Evolutionary conservation across 2,797 vertebrate genomes (phyloP).

Genomic region (Poeciliopsis turneri): DNA sequence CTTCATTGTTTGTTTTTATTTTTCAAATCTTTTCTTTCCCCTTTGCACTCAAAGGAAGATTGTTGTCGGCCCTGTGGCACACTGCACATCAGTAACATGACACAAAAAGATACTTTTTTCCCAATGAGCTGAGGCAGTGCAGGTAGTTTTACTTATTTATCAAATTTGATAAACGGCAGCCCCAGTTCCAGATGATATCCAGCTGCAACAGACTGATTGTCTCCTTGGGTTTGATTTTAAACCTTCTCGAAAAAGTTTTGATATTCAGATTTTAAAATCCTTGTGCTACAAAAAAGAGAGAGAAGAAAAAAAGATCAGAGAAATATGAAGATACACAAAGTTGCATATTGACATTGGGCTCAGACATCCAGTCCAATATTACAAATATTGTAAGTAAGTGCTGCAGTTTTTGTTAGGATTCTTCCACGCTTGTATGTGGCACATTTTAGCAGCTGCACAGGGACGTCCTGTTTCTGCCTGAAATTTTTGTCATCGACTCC

Average conservation of each 20-base stretch:
- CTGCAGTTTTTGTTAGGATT: not conserved
- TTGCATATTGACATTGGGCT: too few relatives aligned
- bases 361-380: not conserved
- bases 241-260: not conserved
- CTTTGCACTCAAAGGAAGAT: not conserved
- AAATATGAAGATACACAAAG: not conserved
- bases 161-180: not conserved
- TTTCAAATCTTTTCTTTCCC: not conserved
- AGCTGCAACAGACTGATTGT: not conserved
- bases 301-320: too few relatives aligned
- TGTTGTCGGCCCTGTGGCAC: not conserved
- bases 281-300: not conserved
- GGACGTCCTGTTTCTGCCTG: constrained; percentile 10
- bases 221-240: not conserved
- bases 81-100: not conserved
- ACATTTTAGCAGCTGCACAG: not conserved
- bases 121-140: not conserved
- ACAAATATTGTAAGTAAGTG: not conserved
- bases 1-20: not conserved
- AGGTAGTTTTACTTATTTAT: not conserved
- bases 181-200: not conserved
- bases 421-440: not conserved
- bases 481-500: constrained; percentile 5
- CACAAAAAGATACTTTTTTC: not conserved
- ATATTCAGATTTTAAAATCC: not conserved